Percentiles rank a stretch among this genome's conserved stretches.
Evolutionary conservation across 2,888 invertebrate species (phyloP).

Genomic region (Thymelicus acteon): DNA sequence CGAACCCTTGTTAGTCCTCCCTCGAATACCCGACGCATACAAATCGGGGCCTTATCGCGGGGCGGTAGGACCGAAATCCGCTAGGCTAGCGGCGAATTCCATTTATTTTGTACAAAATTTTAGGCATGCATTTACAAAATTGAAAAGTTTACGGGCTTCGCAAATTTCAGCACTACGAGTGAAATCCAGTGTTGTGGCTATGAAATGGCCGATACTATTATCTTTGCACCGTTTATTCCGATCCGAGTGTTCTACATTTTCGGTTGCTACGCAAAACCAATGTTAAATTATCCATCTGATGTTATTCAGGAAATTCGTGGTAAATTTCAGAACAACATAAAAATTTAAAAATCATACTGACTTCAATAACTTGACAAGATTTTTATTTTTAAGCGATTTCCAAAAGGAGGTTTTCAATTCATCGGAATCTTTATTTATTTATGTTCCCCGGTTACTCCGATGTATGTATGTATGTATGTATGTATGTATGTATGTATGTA

Average conservation of each 20-base stretch:
- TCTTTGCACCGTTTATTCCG: background rate
- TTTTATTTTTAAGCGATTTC: no score
- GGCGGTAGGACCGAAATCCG: slow-evolving; percentile 29
- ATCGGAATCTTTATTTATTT: no score
- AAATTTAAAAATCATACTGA: no score
- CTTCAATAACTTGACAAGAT: no score
- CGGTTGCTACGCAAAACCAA: background rate
- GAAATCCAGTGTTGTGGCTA: slow-evolving; percentile 3
- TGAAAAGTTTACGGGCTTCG: slow-evolving; percentile 51
- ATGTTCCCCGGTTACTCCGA: no score
- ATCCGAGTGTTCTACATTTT: background rate
- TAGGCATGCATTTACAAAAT: slow-evolving; percentile 65
- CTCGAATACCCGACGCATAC: slow-evolving; percentile 23
- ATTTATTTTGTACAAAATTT: slow-evolving; percentile 56
- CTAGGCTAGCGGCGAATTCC: slow-evolving; percentile 27
- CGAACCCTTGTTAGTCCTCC: slow-evolving; percentile 41
- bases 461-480: no score
- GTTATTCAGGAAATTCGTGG: no score
- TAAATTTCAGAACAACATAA: no score
- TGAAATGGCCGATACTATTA: slow-evolving; percentile 9
- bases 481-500: no score
- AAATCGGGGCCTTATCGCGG: slow-evolving; percentile 18
- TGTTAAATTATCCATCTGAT: background rate
- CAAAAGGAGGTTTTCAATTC: no score
- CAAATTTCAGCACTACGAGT: slow-evolving; percentile 27